Evolutionary conservation across 2,888 invertebrate species (phyloP).

Genomic region (Nezara viridula): DNA sequence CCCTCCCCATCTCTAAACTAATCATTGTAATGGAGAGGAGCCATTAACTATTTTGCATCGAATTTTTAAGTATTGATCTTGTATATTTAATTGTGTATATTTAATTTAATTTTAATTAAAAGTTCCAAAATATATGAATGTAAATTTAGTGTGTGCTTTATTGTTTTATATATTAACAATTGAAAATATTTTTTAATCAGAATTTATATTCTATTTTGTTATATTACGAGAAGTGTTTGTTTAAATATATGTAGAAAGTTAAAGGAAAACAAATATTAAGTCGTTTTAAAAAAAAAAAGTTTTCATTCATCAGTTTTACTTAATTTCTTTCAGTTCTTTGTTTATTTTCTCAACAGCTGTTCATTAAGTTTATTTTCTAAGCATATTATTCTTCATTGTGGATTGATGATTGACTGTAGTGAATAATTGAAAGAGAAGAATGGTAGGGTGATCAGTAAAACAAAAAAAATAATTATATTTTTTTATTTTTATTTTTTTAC

Average conservation of each 20-base stretch:
- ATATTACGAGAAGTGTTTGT: background rate
- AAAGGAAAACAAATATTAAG: background rate
- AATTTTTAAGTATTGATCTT: background rate
- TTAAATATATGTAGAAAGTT: background rate
- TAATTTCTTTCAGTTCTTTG: background rate
- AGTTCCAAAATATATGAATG: background rate
- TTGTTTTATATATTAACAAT: background rate
- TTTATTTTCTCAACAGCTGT: too few relatives aligned
- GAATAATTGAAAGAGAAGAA: too few relatives aligned
- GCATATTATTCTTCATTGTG: too few relatives aligned
- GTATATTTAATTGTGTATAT: too few relatives aligned
- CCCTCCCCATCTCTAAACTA: background rate
- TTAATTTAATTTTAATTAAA: background rate
- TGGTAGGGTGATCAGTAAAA: too few relatives aligned
- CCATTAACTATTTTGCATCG: too few relatives aligned
- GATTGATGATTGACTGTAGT: too few relatives aligned
- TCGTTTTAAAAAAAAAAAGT: too few relatives aligned
- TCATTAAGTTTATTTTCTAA: too few relatives aligned
- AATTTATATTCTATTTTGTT: background rate
- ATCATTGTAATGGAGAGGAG: background rate
- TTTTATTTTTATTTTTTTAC: too few relatives aligned
- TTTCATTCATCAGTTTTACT: background rate
- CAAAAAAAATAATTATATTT: too few relatives aligned
- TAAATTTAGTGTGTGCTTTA: background rate
- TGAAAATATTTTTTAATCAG: background rate